phyloP scores from a whole-genome alignment of 1,140 invertebrate species.

The Pseudomyrmex dendroicus region DNA sequence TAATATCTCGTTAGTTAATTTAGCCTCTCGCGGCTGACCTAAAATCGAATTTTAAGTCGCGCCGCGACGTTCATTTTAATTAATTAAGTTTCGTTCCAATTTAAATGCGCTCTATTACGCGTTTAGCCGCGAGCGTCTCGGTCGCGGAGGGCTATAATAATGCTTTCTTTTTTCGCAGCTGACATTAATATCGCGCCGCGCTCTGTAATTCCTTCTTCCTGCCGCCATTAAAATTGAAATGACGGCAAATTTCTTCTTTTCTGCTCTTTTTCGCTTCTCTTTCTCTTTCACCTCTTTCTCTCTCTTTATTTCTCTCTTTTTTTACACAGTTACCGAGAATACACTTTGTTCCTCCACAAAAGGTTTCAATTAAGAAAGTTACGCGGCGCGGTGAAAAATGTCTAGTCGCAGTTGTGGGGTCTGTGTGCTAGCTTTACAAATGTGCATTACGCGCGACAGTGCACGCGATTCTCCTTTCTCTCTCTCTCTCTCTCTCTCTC shows the following conservation, averaged over 20 bases:
- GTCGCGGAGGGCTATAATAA: slow-evolving; percentile 45
- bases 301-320: slow-evolving; percentile 13
- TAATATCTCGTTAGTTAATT: slow-evolving; percentile 58
- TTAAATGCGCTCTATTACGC: slow-evolving; percentile 56
- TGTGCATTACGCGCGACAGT: slow-evolving; percentile 63
- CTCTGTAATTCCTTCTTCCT: slow-evolving; percentile 70
- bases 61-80: slow-evolving; percentile 57
- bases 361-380: slow-evolving; percentile 72
- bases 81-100: slow-evolving; percentile 55
- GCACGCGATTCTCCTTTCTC: slow-evolving; percentile 3
- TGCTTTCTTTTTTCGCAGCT: slow-evolving; percentile 53
- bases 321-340: slow-evolving; percentile 53
- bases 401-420: slow-evolving; percentile 51
- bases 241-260: slow-evolving; percentile 60
- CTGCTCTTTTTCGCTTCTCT: neutral
- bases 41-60: slow-evolving; percentile 57
- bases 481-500: slow-evolving; percentile 15
- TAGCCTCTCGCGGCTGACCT: slow-evolving; percentile 48
- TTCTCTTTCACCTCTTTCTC: neutral
- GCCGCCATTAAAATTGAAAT: slow-evolving; percentile 67
- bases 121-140: slow-evolving; percentile 50
- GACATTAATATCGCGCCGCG: slow-evolving; percentile 56
- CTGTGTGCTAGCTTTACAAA: slow-evolving; percentile 69
- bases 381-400: slow-evolving; percentile 62
- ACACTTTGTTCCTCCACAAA: slow-evolving; percentile 70